phyloP scores from a whole-genome alignment of 2,113 vertebrate genomes.

The Callipepla squamata region DNA sequence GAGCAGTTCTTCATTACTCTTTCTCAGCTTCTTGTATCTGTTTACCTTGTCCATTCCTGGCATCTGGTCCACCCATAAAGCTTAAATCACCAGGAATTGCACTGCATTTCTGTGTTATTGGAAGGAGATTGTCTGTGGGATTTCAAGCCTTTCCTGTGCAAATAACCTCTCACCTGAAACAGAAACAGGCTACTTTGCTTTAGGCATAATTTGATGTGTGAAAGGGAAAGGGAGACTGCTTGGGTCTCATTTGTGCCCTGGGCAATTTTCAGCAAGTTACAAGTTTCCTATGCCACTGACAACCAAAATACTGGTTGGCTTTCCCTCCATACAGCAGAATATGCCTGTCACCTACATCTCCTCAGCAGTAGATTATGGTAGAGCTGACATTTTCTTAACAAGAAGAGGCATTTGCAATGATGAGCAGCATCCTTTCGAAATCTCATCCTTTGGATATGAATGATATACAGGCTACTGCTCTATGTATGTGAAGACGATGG shows the following conservation, averaged over 20 bases:
- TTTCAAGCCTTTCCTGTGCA: not conserved
- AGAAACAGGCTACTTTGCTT: not conserved
- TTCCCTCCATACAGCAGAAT: not conserved
- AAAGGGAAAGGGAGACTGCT: not conserved
- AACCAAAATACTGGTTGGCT: not conserved
- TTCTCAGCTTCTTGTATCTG: not conserved
- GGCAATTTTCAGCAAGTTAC: not conserved
- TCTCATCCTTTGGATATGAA: not conserved
- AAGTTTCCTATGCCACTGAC: not conserved
- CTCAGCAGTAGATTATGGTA: not conserved
- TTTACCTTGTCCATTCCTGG: not conserved
- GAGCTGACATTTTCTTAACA: not conserved
- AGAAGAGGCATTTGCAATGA: not conserved
- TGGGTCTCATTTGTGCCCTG: not conserved
- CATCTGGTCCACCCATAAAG: not conserved
- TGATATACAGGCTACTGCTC: not conserved
- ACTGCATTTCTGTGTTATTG: not conserved
- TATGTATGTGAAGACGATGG: not conserved
- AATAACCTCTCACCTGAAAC: not conserved
- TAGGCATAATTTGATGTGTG: not conserved
- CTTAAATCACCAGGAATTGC: not conserved
- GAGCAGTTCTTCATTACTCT: rapidly evolving
- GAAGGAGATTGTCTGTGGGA: not conserved
- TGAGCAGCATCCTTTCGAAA: not conserved
- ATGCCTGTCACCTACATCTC: not conserved